phyloP scores from a whole-genome alignment of 2,888 invertebrate species.

The Cancer borealis region DNA sequence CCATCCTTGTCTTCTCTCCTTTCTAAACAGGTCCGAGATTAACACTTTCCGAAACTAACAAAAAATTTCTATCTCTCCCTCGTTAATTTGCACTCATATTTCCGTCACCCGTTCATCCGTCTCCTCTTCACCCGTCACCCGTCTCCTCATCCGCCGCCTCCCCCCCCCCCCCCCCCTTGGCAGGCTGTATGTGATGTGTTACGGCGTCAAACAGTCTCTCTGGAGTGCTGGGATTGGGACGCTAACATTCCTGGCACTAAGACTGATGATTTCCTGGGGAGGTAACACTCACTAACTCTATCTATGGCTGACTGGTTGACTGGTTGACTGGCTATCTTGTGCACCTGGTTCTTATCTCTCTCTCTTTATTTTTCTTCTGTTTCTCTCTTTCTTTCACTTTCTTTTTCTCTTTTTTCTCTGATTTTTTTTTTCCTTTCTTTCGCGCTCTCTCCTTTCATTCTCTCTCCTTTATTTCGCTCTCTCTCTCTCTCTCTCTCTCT shows the following conservation, averaged over 20 bases:
- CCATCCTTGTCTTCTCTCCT: too few relatives aligned
- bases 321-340: background rate
- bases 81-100: background rate
- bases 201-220: slow-evolving; percentile 69
- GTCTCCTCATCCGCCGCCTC: background rate
- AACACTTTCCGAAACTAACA: too few relatives aligned
- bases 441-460: too few relatives aligned
- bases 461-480: too few relatives aligned
- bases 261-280: slow-evolving; percentile 77
- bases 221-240: slow-evolving; percentile 77
- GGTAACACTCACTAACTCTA: slow-evolving; percentile 57
- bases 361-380: too few relatives aligned
- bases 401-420: background rate
- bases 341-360: slow-evolving; percentile 32
- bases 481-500: background rate
- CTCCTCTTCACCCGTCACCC: background rate
- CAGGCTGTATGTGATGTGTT: slow-evolving; percentile 75
- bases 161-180: slow-evolving; percentile 47
- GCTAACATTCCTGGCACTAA: slow-evolving; percentile 76
- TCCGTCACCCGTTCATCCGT: background rate
- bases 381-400: too few relatives aligned
- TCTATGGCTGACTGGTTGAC: background rate
- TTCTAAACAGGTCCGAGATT: too few relatives aligned
- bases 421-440: background rate
- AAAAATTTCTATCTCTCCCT: background rate